A percentile compares a stretch with the other conserved stretches of the same genome.
These are phyloP conservation scores for Huso huso DNA, from an alignment of 2,797 vertebrate genomes.

Conservation along the genomic window DNA sequence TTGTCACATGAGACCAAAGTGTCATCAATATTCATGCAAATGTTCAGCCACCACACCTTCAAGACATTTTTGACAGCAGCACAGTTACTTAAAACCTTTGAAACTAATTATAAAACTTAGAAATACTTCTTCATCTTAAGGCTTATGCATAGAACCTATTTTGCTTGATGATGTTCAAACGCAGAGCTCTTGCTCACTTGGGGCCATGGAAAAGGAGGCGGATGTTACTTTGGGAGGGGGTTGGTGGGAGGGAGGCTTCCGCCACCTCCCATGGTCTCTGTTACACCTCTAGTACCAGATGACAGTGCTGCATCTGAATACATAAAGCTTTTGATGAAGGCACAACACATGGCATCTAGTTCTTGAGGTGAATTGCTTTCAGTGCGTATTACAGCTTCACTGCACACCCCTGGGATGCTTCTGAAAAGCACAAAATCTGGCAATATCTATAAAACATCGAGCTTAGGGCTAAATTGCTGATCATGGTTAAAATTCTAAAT, in stretches of 20 bases:
- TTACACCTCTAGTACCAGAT: not conserved
- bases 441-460: too few relatives aligned
- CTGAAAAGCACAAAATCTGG: too few relatives aligned
- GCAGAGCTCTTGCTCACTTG: not conserved
- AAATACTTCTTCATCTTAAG: not conserved
- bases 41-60: too few relatives aligned
- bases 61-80: not conserved
- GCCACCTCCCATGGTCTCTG: not conserved
- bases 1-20: too few relatives aligned
- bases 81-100: not conserved
- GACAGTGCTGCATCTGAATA: not conserved
- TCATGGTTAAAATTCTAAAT: too few relatives aligned
- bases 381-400: too few relatives aligned
- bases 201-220: not conserved
- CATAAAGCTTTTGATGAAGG: not conserved
- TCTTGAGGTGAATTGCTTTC: too few relatives aligned
- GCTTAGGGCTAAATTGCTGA: too few relatives aligned
- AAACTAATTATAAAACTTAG: not conserved
- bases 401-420: too few relatives aligned
- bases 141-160: not conserved
- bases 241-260: not conserved
- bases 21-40: too few relatives aligned
- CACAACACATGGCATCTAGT: not conserved
- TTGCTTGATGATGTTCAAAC: not conserved
- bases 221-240: not conserved